Percentiles rank a stretch among this genome's conserved stretches.
Conservation (phyloP, 2,888 invertebrate genomes). For the Zeuzera pyrina region DNA sequence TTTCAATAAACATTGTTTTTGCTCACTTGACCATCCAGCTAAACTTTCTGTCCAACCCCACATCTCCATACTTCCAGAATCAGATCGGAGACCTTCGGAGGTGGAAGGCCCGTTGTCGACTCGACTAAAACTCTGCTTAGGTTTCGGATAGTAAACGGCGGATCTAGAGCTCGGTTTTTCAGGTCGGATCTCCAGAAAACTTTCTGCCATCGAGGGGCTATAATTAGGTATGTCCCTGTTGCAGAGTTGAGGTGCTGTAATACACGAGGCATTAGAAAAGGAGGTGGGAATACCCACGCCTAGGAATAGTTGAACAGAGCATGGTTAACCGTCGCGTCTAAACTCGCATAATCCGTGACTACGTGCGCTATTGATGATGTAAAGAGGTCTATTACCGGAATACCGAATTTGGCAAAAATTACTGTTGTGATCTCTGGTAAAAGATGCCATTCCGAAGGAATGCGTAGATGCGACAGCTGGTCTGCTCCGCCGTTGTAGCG, state of each 20-base stretch:
- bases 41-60: background rate
- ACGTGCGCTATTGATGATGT: too few species aligned
- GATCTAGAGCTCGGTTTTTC: background rate
- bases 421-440: constrained; percentile 3
- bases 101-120: background rate
- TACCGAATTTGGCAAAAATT: constrained; percentile 7
- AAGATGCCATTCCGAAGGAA: constrained; percentile 16
- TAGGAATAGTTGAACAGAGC: constrained; percentile 7
- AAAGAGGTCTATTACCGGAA: constrained; percentile 7
- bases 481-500: constrained; percentile 26
- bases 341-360: too few species aligned
- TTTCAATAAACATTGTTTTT: background rate
- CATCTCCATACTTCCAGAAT: background rate
- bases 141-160: background rate
- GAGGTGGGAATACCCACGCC: constrained; percentile 10
- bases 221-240: background rate
- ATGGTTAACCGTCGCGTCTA: too few species aligned
- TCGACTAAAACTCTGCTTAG: background rate
- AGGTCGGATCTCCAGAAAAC: background rate
- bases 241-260: constrained; percentile 7
- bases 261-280: constrained; percentile 7
- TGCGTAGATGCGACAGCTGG: constrained; percentile 14
- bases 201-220: background rate
- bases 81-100: background rate
- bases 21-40: background rate